Conservation (phyloP, 2,113 vertebrate genomes). For the Buteo buteo region DNA sequence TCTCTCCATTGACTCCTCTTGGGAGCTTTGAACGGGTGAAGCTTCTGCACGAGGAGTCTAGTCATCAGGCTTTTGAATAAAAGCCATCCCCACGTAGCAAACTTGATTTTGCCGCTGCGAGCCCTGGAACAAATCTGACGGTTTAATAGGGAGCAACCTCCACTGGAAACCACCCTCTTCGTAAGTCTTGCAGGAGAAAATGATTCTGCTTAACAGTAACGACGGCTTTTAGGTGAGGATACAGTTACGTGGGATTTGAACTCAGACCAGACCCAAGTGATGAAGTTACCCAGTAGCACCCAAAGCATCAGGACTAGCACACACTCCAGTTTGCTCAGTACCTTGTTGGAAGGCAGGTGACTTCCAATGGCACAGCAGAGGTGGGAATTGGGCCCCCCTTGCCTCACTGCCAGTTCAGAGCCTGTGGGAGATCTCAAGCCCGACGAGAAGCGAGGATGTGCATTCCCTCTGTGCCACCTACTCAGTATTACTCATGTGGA, state of each 20-base stretch:
- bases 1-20: neutral
- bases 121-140: neutral
- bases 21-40: neutral
- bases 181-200: neutral
- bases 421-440: neutral
- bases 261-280: neutral
- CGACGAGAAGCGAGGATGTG: neutral
- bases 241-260: fast-evolving
- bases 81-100: neutral
- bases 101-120: neutral
- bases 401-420: neutral
- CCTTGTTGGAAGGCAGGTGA: neutral
- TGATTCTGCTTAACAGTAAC: neutral
- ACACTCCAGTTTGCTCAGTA: fast-evolving
- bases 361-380: neutral
- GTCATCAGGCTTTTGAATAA: neutral
- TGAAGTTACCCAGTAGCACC: neutral
- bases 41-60: neutral
- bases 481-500: neutral
- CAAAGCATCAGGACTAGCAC: neutral
- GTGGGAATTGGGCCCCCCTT: neutral
- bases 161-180: neutral
- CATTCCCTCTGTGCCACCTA: neutral
- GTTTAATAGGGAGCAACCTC: neutral
- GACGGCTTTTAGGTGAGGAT: neutral